Base-by-base conservation (phyloP, 2,888 invertebrate genomes). In the Drosophila kambysellisi region DNA sequence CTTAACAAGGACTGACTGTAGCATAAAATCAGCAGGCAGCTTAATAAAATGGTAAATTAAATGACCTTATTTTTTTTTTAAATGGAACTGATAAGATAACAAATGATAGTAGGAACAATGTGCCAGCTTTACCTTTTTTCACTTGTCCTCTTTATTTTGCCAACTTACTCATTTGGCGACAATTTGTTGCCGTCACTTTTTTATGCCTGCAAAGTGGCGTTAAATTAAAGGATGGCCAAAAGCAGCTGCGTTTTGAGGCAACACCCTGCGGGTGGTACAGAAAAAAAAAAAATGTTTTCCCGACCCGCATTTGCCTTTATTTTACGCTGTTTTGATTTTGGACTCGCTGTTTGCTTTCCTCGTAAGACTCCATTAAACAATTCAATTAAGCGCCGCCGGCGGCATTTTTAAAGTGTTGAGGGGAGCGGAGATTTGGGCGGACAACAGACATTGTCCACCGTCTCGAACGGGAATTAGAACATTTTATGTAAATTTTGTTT, bases 321-420 rank as follows among this genome's bases (percentile, higher is more conserved):
- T 88, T 90, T 83, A 84, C 89, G 88, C 76, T 82, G 80, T 72
- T 84, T 83, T 89, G 84, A 84, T 89, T 89, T 83, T 4, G 57
- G 73, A 51, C 59, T 48, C 52, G n/a, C 58, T 30, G 59, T 41
- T 57, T 57, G 52, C 59, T 73, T 74, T 75, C 61, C 70, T 62
- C 70, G 82, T 68, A 88, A 82, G 88, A 84, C 81, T 84, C 83
- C 89, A 89, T 90, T 89, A 89, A 89, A 88, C 90, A 90, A 88
- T 88, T 88, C 90, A 88, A 88, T 88, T 88, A 90, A 81, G 70
- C 30, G 65, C 70, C 50, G 57, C 48, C 25, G 51, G 33, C 50
- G 67, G 61, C 25, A 17, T 83, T 88, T 86, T 87, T 78, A 86
- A 86, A 90, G 82, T 86, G 83, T 89, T 50, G 61, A n/a, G 51